Evolutionary conservation across 2,113 vertebrate genomes (phyloP), one percentile per base, ranked within the genome.

Genomic region (Grantiella picta): DNA sequence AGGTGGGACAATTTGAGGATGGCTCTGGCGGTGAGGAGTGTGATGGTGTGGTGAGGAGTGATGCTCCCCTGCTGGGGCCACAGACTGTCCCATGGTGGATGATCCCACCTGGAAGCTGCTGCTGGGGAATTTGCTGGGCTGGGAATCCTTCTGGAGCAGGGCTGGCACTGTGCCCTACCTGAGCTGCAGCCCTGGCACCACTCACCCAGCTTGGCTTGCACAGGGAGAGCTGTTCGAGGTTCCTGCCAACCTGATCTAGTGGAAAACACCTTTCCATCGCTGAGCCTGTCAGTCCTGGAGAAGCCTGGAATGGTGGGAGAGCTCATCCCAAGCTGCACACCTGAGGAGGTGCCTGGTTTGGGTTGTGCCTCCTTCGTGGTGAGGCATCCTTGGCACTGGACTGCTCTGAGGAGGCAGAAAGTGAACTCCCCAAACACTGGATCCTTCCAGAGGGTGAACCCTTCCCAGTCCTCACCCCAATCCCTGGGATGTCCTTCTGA

Each of bases 351-450:
- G 29, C 61, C 16, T 1, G 6, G 0, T 7, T 22, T 0, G 2
- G 23, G 20, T 24, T 0, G 0, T 5, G 6, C n/a, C 14, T 76
- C 44, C 83, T 15, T 16, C 2, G 0, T 1, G 1, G 2, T 3
- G 2, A 0, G 1, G 52, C 1, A 0, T 29, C 28, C n/a, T 24
- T 15, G 13, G 18, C 1, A 0, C 59, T 10, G 45, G 19, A 7
- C 8, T 38, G 63, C 7, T 20, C 53, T 1, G 4, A 21, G 71
- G 33, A 11, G 19, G 12, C 9, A 6, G n/a, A 5, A 28, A 38
- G 63, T 0, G 3, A 54, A 52, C 52, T 2, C 44, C 14, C 15
- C 3, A 8, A 8, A 22, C 57, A 5, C 42, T 8, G 44, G 42
- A 4, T 11, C 35, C 61, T 60, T 35, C 5, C 0, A 56, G 20